These are phyloP conservation scores for Ophion obscuratus DNA, from an alignment of 2,888 invertebrate genomes.

Conservation along the genomic window DNA sequence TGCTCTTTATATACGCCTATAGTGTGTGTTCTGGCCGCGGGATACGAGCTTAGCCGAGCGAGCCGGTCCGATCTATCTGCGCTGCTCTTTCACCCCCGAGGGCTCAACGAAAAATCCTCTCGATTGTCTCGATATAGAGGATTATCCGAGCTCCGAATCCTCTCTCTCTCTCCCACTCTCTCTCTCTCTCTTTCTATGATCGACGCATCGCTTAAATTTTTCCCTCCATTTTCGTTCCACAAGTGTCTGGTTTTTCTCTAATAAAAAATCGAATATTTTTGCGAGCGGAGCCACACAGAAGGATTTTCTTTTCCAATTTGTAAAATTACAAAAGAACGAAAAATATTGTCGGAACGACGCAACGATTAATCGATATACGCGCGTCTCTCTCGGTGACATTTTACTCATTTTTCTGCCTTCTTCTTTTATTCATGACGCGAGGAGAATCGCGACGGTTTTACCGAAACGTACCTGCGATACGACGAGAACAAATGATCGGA, in stretches of 20 bases:
- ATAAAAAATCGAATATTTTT: too few species aligned
- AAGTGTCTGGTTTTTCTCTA: too few species aligned
- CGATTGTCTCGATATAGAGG: constrained; percentile 56
- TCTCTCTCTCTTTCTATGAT: constrained; percentile 9
- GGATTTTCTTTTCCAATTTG: too few species aligned
- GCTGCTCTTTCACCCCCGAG: constrained; percentile 39
- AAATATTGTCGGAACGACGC: not conserved
- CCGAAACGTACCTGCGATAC: constrained; percentile 6
- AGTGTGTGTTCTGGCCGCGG: constrained; percentile 31
- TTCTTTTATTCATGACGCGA: constrained; percentile 28
- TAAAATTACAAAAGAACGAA: not conserved
- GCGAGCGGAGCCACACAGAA: not conserved
- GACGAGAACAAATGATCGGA: constrained; percentile 46
- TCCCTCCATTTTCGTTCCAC: too few species aligned
- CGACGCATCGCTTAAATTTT: not conserved
- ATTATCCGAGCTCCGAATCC: constrained; percentile 34
- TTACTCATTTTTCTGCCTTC: not conserved
- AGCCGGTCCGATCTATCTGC: constrained; percentile 59
- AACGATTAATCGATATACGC: not conserved
- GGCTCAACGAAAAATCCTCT: constrained; percentile 34
- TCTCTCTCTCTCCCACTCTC: not conserved
- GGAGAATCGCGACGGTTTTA: constrained; percentile 4
- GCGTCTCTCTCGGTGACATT: not conserved
- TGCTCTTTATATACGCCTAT: constrained; percentile 31
- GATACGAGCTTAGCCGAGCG: constrained; percentile 58